Conservation (phyloP, 1,140 invertebrate genomes). For the Platyura marginata region DNA sequence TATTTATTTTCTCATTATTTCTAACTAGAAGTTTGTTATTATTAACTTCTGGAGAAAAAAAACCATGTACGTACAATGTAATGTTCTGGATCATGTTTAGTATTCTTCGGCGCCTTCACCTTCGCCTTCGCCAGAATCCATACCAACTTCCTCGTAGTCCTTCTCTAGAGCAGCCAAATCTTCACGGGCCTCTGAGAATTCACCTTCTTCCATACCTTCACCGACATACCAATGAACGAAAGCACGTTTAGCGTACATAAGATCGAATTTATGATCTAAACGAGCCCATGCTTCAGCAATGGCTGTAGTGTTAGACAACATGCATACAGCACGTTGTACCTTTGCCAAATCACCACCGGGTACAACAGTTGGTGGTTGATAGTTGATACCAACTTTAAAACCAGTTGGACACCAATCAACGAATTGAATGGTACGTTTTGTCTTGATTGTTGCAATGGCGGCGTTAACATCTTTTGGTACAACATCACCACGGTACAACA, state of each 20-base stretch:
- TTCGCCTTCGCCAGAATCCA: slow-evolving; percentile 74
- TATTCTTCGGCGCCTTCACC: slow-evolving; percentile 54
- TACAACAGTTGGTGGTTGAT: slow-evolving; percentile 63
- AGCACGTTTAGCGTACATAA: slow-evolving; percentile 68
- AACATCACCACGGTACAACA: slow-evolving; percentile 59
- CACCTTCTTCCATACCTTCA: slow-evolving; percentile 73
- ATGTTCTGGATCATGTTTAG: no score
- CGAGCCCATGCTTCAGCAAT: slow-evolving; percentile 62
- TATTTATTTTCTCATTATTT: no score
- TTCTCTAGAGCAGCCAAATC: slow-evolving; percentile 73
- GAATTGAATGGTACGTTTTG: slow-evolving; percentile 69
- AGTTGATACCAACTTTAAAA: slow-evolving; percentile 67
- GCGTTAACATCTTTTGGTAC: slow-evolving; percentile 67
- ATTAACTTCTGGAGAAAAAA: no score
- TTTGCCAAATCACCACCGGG: slow-evolving; percentile 63
- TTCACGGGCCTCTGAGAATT: slow-evolving; percentile 73
- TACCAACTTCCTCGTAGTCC: slow-evolving; percentile 68
- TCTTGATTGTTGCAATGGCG: slow-evolving; percentile 70
- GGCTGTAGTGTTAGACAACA: slow-evolving; percentile 70
- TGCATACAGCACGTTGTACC: slow-evolving; percentile 53
- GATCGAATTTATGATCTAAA: slow-evolving; percentile 64
- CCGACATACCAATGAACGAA: slow-evolving; percentile 78
- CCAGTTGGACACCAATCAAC: slow-evolving; percentile 85
- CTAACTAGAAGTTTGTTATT: no score
- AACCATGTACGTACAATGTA: no score